These are phyloP conservation scores for Trinorchestia longiramus DNA, from an alignment of 1,140 invertebrate species.

Conservation along the genomic window DNA sequence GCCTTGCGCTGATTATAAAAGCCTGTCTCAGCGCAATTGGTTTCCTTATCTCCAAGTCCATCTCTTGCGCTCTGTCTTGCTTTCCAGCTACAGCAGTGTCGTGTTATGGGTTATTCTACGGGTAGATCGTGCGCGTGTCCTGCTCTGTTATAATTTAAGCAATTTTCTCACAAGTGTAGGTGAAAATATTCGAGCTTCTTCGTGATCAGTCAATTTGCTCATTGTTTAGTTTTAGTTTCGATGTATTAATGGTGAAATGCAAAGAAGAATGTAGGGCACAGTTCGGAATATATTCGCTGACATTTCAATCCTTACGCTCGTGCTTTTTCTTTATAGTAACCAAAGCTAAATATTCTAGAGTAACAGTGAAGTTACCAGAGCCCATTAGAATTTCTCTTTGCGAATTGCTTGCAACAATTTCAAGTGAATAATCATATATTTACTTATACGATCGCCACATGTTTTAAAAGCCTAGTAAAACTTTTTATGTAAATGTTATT, in stretches of 20 bases:
- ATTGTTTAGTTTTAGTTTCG: background rate
- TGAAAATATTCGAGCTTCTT: background rate
- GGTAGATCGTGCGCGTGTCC: background rate
- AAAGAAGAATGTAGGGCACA: background rate
- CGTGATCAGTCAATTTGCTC: background rate
- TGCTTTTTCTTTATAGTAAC: background rate
- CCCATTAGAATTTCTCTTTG: too few relatives aligned
- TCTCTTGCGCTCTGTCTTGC: background rate
- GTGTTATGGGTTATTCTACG: background rate
- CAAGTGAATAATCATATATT: background rate
- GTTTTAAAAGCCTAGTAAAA: too few relatives aligned
- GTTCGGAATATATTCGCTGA: background rate
- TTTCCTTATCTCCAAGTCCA: background rate
- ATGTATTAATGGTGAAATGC: background rate
- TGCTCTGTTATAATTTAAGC: background rate
- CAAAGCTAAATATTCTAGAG: too few relatives aligned
- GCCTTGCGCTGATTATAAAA: background rate
- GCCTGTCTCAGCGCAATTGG: background rate
- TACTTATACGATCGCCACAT: too few relatives aligned
- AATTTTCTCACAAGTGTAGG: background rate
- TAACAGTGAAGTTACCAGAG: too few relatives aligned
- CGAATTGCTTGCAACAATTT: background rate
- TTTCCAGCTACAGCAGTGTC: background rate
- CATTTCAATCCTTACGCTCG: background rate
- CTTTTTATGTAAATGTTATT: too few relatives aligned